These are phyloP conservation scores for Acrocera orbiculus DNA, from an alignment of 2,888 invertebrate genomes.

Conservation along the genomic window DNA sequence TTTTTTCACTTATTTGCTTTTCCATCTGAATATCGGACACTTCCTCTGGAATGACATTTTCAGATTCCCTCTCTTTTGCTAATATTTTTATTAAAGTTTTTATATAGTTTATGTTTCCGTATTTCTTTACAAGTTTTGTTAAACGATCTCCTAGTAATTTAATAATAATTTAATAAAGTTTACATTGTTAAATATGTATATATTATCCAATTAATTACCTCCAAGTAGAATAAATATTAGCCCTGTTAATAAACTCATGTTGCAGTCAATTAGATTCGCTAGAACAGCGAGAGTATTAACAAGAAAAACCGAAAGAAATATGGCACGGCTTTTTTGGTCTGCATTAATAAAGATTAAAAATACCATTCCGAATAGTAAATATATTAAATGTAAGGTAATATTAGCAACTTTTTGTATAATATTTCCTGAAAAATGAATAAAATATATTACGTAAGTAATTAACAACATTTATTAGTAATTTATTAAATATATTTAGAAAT, in stretches of 20 bases:
- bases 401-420: conserved; percentile 2
- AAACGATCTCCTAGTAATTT: too few species aligned
- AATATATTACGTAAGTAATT: not conserved
- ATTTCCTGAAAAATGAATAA: conserved; percentile 3
- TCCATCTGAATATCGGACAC: too few species aligned
- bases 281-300: conserved; percentile 5
- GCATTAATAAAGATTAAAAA: conserved; percentile 10
- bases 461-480: too few species aligned
- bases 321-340: conserved; percentile 1
- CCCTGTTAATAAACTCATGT: conserved; percentile 5
- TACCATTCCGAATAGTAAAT: conserved; percentile 10
- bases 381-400: conserved; percentile 5
- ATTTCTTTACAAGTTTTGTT: too few species aligned
- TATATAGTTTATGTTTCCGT: too few species aligned
- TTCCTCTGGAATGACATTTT: too few species aligned
- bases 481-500: too few species aligned
- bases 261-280: conserved; percentile 3
- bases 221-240: conserved; percentile 3
- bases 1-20: too few species aligned
- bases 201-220: conserved; percentile 1
- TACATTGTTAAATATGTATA: too few species aligned
- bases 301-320: conserved; percentile 4
- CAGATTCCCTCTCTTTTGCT: too few species aligned
- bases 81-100: too few species aligned
- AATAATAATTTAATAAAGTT: too few species aligned